Evolutionary conservation across 2,888 invertebrate species (phyloP).

Genomic region (Exocentrus adspersus): DNA sequence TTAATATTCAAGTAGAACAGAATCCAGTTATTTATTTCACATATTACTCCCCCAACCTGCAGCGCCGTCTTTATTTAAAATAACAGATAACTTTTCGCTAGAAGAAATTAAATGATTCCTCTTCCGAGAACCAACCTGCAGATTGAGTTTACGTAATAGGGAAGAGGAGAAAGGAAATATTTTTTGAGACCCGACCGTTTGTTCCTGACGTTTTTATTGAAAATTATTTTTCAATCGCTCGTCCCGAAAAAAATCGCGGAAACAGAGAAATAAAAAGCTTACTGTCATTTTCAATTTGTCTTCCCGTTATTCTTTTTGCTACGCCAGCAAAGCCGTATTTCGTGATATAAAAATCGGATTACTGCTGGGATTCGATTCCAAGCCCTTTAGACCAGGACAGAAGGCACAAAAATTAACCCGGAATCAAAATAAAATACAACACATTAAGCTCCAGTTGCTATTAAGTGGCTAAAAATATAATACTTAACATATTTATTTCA

Average conservation of each 20-base stretch:
- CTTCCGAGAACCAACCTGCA: constrained; percentile 17
- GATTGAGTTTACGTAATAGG: constrained; percentile 51
- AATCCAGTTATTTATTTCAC: constrained; percentile 1
- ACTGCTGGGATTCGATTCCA: constrained; percentile 39
- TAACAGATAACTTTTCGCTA: constrained; percentile 19
- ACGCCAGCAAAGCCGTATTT: constrained; percentile 43
- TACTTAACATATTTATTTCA: too few relatives aligned
- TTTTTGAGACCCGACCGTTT: constrained; percentile 55
- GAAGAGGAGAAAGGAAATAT: constrained; percentile 49
- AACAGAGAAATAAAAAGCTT: constrained; percentile 51
- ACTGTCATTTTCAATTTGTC: constrained; percentile 58
- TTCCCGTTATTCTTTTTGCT: constrained; percentile 48
- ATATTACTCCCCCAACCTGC: constrained; percentile 3
- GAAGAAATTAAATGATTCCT: constrained; percentile 16
- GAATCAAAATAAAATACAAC: too few relatives aligned
- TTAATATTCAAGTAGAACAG: too few relatives aligned
- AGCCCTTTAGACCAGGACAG: constrained; percentile 20
- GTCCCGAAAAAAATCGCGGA: constrained; percentile 31
- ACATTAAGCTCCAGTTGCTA: too few relatives aligned
- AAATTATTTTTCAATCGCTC: constrained; percentile 48
- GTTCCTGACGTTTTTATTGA: constrained; percentile 60
- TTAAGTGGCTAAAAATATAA: too few relatives aligned
- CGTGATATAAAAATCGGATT: constrained; percentile 48
- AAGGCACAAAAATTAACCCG: too few relatives aligned
- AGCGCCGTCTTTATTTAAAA: constrained; percentile 15